Evolutionary conservation across 2,797 vertebrate genomes (phyloP), one percentile per base, ranked within the genome.

Genomic region (Jordanella pulchra): DNA sequence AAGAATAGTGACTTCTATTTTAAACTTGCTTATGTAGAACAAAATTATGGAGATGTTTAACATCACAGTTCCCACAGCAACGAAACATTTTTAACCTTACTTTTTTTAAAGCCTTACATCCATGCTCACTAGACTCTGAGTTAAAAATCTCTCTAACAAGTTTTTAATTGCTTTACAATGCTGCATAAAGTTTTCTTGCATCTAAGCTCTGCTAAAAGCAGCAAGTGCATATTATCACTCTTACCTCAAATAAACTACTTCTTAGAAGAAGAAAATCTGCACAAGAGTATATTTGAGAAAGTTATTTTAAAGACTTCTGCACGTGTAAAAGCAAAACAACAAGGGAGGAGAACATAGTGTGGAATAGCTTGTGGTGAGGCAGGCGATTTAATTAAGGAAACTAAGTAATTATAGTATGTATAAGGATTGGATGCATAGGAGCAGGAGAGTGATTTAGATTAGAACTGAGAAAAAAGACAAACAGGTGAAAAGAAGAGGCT

Each of bases 391-490:
- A 82, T 61, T 70, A 87, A 69, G 81, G 86, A 82, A 91, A 84
- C 80, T 84, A 80, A 81, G 83, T 84, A 90, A 90, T 89, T 89
- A 90, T 81, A 76, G 85, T 71, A 86, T 1, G 47, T 77, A 80
- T 87, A 81, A 87, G 82, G 81, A 91, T 72, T 75, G 81, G 32
- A 63, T 42, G 74, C 75, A 64, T 25, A 67, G 71, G 65, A 72
- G 71, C 78, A 79, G 66, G 72, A 32, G 54, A 79, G 67, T 27
- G 66, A 75, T 63, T 44, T 72, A 74, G 67, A 73, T 64, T 35
- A 72, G 76, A 66, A 48, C 51, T 25, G n/a, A 70, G 53, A 61
- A 58, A 63, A 68, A 50, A 72, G 61, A 67, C 11, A 27, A 30
- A 47, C 39, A 67, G 45, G 15, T 30, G 18, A 65, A 60, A 58